phyloP scores from a whole-genome alignment of 2,113 vertebrate species.

The Actinemys pallida region DNA sequence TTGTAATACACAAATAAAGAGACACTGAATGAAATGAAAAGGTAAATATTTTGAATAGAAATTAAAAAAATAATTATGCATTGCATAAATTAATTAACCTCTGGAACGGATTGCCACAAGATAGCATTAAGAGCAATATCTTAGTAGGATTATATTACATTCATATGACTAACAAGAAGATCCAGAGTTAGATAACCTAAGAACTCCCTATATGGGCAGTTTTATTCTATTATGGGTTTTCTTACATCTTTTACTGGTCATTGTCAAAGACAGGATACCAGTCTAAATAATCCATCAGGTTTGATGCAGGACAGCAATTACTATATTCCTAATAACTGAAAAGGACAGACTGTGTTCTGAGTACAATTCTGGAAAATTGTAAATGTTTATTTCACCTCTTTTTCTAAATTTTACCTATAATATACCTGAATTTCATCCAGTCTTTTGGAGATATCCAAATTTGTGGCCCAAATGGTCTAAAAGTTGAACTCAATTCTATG shows the following conservation, averaged over 20 bases:
- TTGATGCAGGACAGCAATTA: neutral
- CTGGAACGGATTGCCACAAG: neutral
- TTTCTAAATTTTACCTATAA: neutral
- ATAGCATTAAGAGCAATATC: neutral
- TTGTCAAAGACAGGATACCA: neutral
- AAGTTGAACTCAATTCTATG: neutral
- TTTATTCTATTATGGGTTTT: neutral
- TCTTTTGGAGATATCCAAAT: neutral
- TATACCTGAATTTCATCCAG: neutral
- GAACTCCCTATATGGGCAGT: neutral
- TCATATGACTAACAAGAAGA: slow-evolving; percentile 11
- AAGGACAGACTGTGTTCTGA: neutral
- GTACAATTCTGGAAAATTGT: neutral
- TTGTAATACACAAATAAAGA: neutral
- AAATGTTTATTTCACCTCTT: neutral
- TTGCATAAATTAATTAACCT: neutral
- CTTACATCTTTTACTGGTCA: neutral
- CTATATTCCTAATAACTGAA: neutral
- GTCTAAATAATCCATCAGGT: neutral
- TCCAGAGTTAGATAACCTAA: neutral
- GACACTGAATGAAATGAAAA: neutral
- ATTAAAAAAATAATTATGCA: neutral
- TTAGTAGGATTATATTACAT: neutral
- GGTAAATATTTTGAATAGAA: neutral
- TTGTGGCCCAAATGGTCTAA: neutral